phyloP scores from a whole-genome alignment of 2,888 invertebrate species.

The Noctuana brunneofusca region DNA sequence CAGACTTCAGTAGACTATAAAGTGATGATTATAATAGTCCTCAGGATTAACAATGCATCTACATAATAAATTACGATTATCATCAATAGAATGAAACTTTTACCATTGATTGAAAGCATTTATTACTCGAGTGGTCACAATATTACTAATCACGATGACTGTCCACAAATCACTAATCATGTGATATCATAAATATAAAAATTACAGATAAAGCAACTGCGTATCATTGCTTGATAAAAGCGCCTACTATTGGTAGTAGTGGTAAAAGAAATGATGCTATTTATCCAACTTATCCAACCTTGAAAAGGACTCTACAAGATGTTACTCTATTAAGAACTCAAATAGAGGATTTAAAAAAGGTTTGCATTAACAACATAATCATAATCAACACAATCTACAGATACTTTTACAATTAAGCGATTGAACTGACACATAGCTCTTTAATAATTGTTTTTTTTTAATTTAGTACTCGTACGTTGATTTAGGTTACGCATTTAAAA shows the following conservation, averaged over 20 bases:
- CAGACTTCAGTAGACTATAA: no score
- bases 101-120: neutral
- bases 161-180: neutral
- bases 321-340: constrained; percentile 57
- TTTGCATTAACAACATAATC: constrained; percentile 34
- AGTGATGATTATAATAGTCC: no score
- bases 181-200: neutral
- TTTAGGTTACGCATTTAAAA: no score
- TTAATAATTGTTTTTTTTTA: no score
- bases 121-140: neutral
- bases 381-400: neutral
- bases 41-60: no score
- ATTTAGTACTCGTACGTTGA: no score
- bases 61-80: no score
- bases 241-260: constrained; percentile 34
- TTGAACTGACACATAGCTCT: no score
- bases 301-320: constrained; percentile 56
- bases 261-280: constrained; percentile 35
- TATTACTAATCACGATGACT: neutral
- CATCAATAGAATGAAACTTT: neutral
- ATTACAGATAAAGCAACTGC: constrained; percentile 43
- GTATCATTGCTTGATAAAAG: constrained; percentile 50
- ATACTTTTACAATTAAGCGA: no score
- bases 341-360: constrained; percentile 65
- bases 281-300: constrained; percentile 38